Percentiles rank a stretch among this genome's conserved stretches.
These are phyloP conservation scores for Copidosoma floridanum DNA, from an alignment of 1,140 invertebrate genomes.

Conservation along the genomic window DNA sequence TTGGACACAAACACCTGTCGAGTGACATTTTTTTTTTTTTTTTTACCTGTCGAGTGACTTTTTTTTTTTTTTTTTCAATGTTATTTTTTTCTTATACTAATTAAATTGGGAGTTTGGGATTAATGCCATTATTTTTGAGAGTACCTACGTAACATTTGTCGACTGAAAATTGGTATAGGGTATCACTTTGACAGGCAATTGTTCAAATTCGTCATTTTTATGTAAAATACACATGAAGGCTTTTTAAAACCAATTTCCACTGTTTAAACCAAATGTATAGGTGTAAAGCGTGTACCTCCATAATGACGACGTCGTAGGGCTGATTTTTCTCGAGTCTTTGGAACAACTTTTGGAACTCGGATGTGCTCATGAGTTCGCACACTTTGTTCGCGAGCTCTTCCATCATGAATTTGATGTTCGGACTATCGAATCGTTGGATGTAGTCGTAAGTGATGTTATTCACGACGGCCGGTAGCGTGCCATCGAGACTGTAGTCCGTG, in stretches of 20 bases:
- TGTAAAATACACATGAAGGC: background rate
- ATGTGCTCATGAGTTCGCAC: constrained; percentile 30
- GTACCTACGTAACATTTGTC: constrained; percentile 33
- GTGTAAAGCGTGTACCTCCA: constrained; percentile 26
- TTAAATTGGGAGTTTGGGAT: background rate
- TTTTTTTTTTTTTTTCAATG: too few relatives aligned
- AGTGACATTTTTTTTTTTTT: too few relatives aligned
- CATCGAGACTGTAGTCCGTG: constrained; percentile 35
- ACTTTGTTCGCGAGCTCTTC: constrained; percentile 19
- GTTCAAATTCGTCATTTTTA: background rate
- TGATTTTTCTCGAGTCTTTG: constrained; percentile 20
- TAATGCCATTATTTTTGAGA: constrained; percentile 56
- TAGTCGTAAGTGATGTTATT: constrained; percentile 30
- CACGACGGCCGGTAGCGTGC: constrained; percentile 11
- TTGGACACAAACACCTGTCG: constrained; percentile 37
- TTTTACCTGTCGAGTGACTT: too few relatives aligned
- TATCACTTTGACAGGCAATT: background rate
- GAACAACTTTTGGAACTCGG: constrained; percentile 28
- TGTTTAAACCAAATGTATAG: background rate
- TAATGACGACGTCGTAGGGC: constrained; percentile 30
- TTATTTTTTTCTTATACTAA: background rate
- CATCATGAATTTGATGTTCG: constrained; percentile 5
- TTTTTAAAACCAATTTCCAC: too few relatives aligned
- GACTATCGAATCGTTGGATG: constrained; percentile 4
- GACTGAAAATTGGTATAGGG: background rate